These are phyloP conservation scores for Diachasma alloeum DNA, from an alignment of 1,140 invertebrate genomes.

Conservation along the genomic window DNA sequence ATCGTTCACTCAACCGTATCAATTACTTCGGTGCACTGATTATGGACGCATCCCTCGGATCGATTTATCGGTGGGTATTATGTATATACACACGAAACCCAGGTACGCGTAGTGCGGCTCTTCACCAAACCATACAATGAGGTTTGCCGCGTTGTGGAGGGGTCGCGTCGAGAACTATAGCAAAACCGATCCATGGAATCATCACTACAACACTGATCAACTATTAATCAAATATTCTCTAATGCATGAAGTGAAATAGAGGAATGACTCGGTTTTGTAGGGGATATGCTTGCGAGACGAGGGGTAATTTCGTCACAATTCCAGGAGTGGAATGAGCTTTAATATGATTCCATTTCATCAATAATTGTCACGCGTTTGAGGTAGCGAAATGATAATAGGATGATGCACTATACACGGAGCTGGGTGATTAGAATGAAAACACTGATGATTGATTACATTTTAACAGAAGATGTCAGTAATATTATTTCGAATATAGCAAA, in stretches of 20 bases:
- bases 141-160: neutral
- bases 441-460: too few relatives aligned
- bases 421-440: too few relatives aligned
- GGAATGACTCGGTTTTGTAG: too few relatives aligned
- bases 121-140: constrained; percentile 10
- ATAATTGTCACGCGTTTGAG: too few relatives aligned
- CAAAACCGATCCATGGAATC: neutral
- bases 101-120: neutral
- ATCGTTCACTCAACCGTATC: neutral
- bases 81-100: neutral
- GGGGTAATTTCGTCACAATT: too few relatives aligned
- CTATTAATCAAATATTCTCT: neutral
- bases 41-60: neutral
- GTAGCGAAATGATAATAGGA: too few relatives aligned
- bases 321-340: too few relatives aligned
- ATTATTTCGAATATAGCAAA: too few relatives aligned
- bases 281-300: neutral
- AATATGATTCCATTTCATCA: too few relatives aligned
- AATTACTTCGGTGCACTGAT: constrained; percentile 19
- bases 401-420: too few relatives aligned
- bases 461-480: too few relatives aligned
- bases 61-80: neutral
- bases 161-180: neutral
- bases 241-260: neutral
- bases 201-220: neutral